Evolutionary conservation across 2,797 vertebrate genomes (phyloP).

Genomic region (Australoheros facetus): DNA sequence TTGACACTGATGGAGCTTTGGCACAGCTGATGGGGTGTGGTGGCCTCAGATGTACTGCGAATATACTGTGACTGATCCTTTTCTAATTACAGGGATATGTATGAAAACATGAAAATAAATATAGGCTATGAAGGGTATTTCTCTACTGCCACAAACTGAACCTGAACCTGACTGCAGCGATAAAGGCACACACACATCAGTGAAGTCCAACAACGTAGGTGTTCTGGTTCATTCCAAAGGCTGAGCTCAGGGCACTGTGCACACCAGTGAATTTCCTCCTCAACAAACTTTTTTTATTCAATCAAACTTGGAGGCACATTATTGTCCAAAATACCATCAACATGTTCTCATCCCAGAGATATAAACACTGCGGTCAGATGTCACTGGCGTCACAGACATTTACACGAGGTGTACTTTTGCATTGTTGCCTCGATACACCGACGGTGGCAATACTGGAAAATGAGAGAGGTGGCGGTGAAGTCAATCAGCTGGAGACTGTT

Average conservation of each 20-base stretch:
- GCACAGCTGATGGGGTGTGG: not conserved
- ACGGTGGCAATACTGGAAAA: not conserved
- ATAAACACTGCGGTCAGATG: not conserved
- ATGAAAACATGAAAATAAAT: not conserved
- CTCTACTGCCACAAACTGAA: not conserved
- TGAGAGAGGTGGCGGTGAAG: not conserved
- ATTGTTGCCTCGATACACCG: not conserved
- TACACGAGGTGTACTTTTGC: fast-evolving
- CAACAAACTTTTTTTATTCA: not conserved
- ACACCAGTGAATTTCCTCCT: not conserved
- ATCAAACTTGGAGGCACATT: not conserved
- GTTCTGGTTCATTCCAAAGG: not conserved
- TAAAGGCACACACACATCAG: not conserved
- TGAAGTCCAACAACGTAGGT: not conserved
- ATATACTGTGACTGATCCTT: slow-evolving; percentile 2
- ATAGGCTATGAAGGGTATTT: not conserved
- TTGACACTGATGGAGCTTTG: slow-evolving; percentile 27
- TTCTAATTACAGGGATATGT: slow-evolving; percentile 1
- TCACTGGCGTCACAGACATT: not conserved
- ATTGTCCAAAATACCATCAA: not conserved
- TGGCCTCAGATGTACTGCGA: slow-evolving; percentile 9
- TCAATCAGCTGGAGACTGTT: not conserved
- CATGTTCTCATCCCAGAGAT: not conserved
- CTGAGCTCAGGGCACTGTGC: not conserved
- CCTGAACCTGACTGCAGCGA: not conserved